Evolutionary conservation across 1,140 invertebrate genomes (phyloP), one percentile per base, ranked within the genome.

Genomic region (Drosophila tristis): DNA sequence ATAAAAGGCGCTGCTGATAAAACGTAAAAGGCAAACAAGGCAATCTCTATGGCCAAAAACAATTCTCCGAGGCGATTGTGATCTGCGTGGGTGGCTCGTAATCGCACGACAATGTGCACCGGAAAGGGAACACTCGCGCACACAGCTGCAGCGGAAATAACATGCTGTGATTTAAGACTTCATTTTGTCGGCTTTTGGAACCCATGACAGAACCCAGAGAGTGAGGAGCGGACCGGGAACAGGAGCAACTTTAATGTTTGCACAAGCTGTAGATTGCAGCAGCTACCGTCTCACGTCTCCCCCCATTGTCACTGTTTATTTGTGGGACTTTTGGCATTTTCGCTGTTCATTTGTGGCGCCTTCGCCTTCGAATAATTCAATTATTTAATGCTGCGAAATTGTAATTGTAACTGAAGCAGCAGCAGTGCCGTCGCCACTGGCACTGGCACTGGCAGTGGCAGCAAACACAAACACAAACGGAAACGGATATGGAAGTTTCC

Each of bases 81-180:
- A 82, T 82, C 79, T 74, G 55, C 45, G 64, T 51, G 29, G 8
- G 29, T 26, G 20, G 15, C 45, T 9, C 35, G 9, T 49, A 59
- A 48, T 47, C 44, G 31, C 9, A 25, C n/a, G 9, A 23, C 25
- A 29, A 23, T 49, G 29, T 29, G 65, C n/a, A 23, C 64, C 64
- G 64, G 61, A 67, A 66, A 16, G 31, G 48, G 47, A 43, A 49
- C 61, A 45, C 62, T 25, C n/a, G 53, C 16, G 35, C 35, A 13
- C 35, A 39, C 35, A 20, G 64, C 43, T 78, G 56, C 74, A 82
- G 58, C 78, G 80, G 89, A 90, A 90, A 90, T 87, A 91, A 90
- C 89, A 90, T 90, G 80, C 89, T 91, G 89, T 90, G 89, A 90
- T 91, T 90, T 90, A 90, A 90, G 89, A 90, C 82, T 89, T 78